phyloP scores from a whole-genome alignment of 2,797 vertebrate species.

The Echeneis naucrates region DNA sequence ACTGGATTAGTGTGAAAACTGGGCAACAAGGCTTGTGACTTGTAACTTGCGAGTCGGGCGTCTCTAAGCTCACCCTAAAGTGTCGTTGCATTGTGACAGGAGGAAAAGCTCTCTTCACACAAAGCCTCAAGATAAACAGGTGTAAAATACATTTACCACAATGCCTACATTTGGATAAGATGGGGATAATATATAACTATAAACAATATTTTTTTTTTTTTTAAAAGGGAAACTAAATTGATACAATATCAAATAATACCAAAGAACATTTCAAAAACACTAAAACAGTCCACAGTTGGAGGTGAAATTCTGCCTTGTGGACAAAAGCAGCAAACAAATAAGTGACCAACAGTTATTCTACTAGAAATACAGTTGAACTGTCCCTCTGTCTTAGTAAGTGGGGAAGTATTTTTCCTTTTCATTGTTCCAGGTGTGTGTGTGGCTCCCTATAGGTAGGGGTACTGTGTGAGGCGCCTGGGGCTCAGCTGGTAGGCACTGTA shows the following conservation, averaged over 20 bases:
- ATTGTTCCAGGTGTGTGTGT: constrained; percentile 28
- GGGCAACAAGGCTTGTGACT: constrained; percentile 36
- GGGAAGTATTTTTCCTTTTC: constrained; percentile 21
- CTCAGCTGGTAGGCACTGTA: constrained; percentile 97
- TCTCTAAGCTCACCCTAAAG: constrained; percentile 54
- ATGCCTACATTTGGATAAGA: constrained; percentile 55
- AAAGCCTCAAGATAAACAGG: constrained; percentile 51
- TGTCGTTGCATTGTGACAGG: constrained; percentile 65
- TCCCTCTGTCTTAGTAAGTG: constrained; percentile 55
- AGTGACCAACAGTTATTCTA: constrained; percentile 62
- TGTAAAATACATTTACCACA: constrained; percentile 62
- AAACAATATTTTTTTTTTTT: constrained; percentile 44
- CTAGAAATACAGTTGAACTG: constrained; percentile 50
- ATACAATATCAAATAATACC: constrained; percentile 64
- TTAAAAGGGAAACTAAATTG: constrained; percentile 28
- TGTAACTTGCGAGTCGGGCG: constrained; percentile 24
- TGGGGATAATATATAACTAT: constrained; percentile 56
- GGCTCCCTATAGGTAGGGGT: constrained; percentile 90
- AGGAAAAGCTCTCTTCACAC: constrained; percentile 70
- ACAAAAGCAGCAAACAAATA: constrained; percentile 71
- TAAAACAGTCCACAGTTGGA: constrained; percentile 73
- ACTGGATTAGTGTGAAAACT: constrained; percentile 74
- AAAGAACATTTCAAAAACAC: constrained; percentile 59
- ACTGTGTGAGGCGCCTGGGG: constrained; percentile 94
- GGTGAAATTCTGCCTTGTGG: constrained; percentile 56